These are phyloP conservation scores for Eptesicus fuscus DNA, from an alignment of 2,113 vertebrate species.

Conservation along the genomic window DNA sequence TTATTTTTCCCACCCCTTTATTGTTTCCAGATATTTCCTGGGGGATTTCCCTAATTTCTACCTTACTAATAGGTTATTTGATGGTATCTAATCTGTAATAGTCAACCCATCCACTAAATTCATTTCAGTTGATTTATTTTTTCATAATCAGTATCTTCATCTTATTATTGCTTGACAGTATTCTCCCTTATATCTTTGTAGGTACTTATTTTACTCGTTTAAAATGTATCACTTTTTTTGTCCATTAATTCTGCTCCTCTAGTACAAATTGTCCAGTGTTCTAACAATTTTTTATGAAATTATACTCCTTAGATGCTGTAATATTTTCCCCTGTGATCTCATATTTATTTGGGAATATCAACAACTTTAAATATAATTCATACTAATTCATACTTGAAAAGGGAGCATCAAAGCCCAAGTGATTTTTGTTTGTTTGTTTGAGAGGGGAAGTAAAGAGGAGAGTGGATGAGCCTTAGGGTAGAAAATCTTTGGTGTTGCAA, in stretches of 20 bases:
- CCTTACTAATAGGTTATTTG: not conserved
- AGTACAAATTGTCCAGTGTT: conserved; percentile 9
- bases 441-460: not conserved
- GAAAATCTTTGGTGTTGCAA: not conserved
- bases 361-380: not conserved
- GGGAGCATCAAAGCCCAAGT: not conserved
- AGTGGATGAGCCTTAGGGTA: not conserved
- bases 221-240: not conserved
- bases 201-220: not conserved
- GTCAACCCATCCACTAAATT: not conserved
- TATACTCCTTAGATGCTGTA: not conserved
- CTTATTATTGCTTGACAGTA: not conserved
- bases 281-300: not conserved
- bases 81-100: not conserved
- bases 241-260: not conserved
- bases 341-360: not conserved
- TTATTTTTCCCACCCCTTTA: not conserved
- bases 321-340: not conserved
- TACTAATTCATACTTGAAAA: conserved; percentile 30
- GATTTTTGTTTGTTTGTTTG: not conserved
- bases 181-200: not conserved
- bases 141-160: not conserved
- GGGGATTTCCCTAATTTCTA: not conserved
- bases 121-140: not conserved
- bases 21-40: not conserved